Conservation (phyloP, 2,888 invertebrate species). For the Lasius fuliginosus region DNA sequence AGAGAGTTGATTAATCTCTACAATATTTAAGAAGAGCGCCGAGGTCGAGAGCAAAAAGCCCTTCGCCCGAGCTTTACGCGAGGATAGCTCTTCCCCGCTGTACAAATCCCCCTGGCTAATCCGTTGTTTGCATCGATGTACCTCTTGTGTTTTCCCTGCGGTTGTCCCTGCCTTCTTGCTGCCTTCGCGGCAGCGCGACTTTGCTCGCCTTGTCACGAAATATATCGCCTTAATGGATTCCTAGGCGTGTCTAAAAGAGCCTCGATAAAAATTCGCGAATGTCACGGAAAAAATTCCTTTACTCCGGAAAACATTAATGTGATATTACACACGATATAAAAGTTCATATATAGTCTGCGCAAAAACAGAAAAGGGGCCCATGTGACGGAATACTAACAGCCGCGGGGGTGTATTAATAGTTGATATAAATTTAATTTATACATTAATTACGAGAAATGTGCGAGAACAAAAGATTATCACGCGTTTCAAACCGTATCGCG, state of each 20-base stretch:
- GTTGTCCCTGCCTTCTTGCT: slow-evolving; percentile 27
- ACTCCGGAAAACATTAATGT: neutral
- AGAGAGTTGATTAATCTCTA: slow-evolving; percentile 82
- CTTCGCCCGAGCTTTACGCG: slow-evolving; percentile 60
- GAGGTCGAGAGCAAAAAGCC: slow-evolving; percentile 65
- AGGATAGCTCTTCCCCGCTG: slow-evolving; percentile 57
- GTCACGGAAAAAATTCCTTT: neutral
- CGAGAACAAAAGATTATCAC: neutral
- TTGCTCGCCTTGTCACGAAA: slow-evolving; percentile 27
- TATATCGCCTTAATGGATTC: slow-evolving; percentile 15
- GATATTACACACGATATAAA: neutral
- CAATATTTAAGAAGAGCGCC: slow-evolving; percentile 81
- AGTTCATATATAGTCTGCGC: neutral
- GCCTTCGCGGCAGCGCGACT: neutral
- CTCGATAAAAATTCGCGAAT: neutral
- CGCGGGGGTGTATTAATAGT: neutral
- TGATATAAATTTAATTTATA: neutral
- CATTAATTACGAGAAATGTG: slow-evolving; percentile 10
- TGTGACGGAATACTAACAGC: neutral
- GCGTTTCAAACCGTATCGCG: slow-evolving; percentile 4
- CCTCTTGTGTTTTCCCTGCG: slow-evolving; percentile 30
- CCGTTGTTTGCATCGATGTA: slow-evolving; percentile 66
- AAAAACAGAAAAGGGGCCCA: neutral
- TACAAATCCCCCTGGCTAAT: slow-evolving; percentile 69
- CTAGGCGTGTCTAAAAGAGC: neutral